Evolutionary conservation across 2,888 invertebrate genomes (phyloP).

Genomic region (Salpingus planirostris): DNA sequence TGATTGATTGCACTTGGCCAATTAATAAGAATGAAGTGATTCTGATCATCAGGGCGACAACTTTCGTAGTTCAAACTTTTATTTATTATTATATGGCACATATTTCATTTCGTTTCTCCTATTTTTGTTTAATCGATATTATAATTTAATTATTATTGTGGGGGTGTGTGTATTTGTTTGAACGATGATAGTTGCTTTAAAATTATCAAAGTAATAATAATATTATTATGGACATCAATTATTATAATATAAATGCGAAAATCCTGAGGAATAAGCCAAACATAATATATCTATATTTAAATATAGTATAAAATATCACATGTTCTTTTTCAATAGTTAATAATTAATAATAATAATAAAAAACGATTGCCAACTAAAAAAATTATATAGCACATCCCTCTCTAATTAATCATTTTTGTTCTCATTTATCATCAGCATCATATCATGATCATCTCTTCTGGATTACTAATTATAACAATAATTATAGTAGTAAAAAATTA

Average conservation of each 20-base stretch:
- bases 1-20: slow-evolving; percentile 44
- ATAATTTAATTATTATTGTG: too few relatives aligned
- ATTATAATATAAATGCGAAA: too few relatives aligned
- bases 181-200: slow-evolving; percentile 7
- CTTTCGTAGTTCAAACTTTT: slow-evolving; percentile 20
- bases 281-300: slow-evolving; percentile 31
- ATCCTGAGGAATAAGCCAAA: slow-evolving; percentile 40
- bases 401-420: too few relatives aligned
- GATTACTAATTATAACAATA: too few relatives aligned
- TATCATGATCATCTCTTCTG: too few relatives aligned
- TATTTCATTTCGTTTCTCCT: slow-evolving; percentile 24
- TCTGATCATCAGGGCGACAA: slow-evolving; percentile 28
- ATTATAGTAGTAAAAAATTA: too few relatives aligned
- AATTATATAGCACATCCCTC: too few relatives aligned
- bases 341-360: slow-evolving; percentile 3
- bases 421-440: too few relatives aligned
- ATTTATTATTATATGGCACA: slow-evolving; percentile 35
- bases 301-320: slow-evolving; percentile 44
- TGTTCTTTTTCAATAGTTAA: slow-evolving; percentile 31
- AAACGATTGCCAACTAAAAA: slow-evolving; percentile 23
- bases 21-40: slow-evolving; percentile 16
- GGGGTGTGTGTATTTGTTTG: too few relatives aligned
- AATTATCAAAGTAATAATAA: slow-evolving; percentile 16
- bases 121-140: too few relatives aligned
- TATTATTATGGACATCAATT: too few relatives aligned